Conservation (phyloP, 2,113 vertebrate species). For the Elaphurus davidianus region DNA sequence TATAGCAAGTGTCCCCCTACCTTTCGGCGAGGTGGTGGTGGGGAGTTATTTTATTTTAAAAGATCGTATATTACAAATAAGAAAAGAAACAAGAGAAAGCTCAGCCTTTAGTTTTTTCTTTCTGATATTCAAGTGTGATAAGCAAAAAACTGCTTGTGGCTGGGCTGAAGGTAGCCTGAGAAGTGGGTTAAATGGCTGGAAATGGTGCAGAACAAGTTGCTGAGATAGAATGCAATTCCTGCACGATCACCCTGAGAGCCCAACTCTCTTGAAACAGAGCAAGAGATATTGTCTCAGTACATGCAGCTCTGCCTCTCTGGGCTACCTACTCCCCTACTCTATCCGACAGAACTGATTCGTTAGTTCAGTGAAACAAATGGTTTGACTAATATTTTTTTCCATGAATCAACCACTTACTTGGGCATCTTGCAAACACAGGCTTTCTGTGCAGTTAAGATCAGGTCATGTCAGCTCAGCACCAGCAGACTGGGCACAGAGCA, state of each 20-base stretch:
- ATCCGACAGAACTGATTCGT: not conserved
- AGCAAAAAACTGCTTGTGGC: not conserved
- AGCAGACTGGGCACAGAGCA: not conserved
- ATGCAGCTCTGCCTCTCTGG: not conserved
- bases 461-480: not conserved
- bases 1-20: not conserved
- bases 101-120: not conserved
- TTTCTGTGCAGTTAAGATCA: slow-evolving; percentile 18
- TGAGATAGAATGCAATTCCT: not conserved
- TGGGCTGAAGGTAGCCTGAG: not conserved
- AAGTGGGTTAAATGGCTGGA: not conserved
- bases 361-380: slow-evolving; percentile 51
- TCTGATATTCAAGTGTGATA: not conserved
- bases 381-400: not conserved
- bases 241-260: not conserved
- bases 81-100: not conserved
- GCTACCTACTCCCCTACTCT: not conserved
- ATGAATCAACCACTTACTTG: slow-evolving; percentile 9
- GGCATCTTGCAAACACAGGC: slow-evolving; percentile 3
- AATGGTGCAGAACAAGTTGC: not conserved
- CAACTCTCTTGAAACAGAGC: not conserved
- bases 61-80: not conserved
- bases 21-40: not conserved
- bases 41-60: not conserved
- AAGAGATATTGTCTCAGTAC: not conserved